phyloP scores from a whole-genome alignment of 2,113 vertebrate genomes.

The Syngnathus scovelli region DNA sequence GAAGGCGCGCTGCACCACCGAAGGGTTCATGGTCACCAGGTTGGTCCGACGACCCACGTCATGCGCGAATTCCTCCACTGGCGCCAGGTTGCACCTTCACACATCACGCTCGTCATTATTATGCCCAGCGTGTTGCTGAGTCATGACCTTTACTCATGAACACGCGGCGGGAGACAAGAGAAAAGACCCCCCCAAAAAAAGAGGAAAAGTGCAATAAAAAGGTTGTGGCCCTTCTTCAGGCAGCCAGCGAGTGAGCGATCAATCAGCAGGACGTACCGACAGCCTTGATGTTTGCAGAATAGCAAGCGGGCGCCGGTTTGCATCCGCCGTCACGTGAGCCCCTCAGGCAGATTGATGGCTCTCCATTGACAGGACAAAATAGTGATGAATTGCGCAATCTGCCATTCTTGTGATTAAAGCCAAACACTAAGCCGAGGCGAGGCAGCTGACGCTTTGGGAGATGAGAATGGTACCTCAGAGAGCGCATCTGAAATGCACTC shows the following conservation, averaged over 20 bases:
- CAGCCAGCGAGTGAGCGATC: conserved; percentile 9
- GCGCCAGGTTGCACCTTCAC: conserved; percentile 89
- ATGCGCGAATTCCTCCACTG: conserved; percentile 81
- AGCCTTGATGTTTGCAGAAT: neutral
- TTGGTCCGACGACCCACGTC: conserved; percentile 85
- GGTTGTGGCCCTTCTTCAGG: conserved; percentile 1
- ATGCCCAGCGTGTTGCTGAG: conserved; percentile 25
- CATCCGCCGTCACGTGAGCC: conserved; percentile 10
- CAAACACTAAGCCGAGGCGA: conserved; percentile 26
- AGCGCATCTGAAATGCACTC: conserved; percentile 13
- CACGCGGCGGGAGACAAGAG: conserved; percentile 11
- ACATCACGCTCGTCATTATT: conserved; percentile 22
- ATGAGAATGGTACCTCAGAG: conserved; percentile 38
- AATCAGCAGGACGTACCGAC: conserved; percentile 10
- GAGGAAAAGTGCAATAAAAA: neutral
- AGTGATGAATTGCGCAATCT: conserved; percentile 27
- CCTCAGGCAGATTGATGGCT: conserved; percentile 4
- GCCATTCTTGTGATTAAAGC: conserved; percentile 2
- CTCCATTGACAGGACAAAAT: conserved; percentile 8
- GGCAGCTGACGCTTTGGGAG: conserved; percentile 22
- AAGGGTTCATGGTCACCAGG: conserved; percentile 97
- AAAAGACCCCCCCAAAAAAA: neutral
- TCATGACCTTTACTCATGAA: conserved; percentile 30
- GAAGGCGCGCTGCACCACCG: conserved; percentile 90
- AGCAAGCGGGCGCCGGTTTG: neutral